Base-by-base conservation (phyloP, 2,113 vertebrate species). In the Ardeotis arabs region DNA sequence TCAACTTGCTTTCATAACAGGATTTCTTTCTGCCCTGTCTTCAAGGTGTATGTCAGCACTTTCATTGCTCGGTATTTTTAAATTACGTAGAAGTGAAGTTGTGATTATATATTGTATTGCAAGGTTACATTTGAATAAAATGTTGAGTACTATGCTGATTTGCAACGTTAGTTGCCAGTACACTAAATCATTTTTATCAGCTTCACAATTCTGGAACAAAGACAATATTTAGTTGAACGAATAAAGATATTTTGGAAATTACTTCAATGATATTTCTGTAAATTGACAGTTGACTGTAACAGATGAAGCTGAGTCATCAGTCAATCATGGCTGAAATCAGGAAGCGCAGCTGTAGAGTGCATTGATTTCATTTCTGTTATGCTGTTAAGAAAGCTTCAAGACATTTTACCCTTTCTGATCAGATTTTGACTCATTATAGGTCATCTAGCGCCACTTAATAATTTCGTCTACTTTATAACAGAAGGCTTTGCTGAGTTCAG, bases 251-350 rank as follows among this genome's bases (percentile, higher is more conserved):
- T 90, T 84, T 90, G 55, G 76, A 92, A 95, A 77, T 84, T 84
- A 86, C 24, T 93, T 90, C 64, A 81, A n/a, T 74, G 37, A 68
- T 87, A 92, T 92, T 95, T 95, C 68, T 90, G 64, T 92, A 94
- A 94, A 86, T n/a, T 47, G 60, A 67, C n/a, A 84, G 24, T 76
- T 84, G 68, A 74, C 25, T 58, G 16, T 69, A 83, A 92, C 24
- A 93, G 72, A 95, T 74, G 89, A 95, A 92, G 76, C 24, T 94
- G 84, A 96, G 41, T 96, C 92, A 90, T 69, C 82, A 89, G 73
- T 55, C 89, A 95, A 3, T 66, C 67, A 62, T 27, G 24, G 50
- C 22, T 90, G 90, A 88, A 83, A 93, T 67, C 56, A 68, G 41
- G 20, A 91, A 95, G 28, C 33, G 24, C 74, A 89, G 87, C 60